A percentile compares a stretch with the other conserved stretches of the same genome.
Evolutionary conservation across 2,888 invertebrate species (phyloP).

Genomic region (Apodemia hepburni): DNA sequence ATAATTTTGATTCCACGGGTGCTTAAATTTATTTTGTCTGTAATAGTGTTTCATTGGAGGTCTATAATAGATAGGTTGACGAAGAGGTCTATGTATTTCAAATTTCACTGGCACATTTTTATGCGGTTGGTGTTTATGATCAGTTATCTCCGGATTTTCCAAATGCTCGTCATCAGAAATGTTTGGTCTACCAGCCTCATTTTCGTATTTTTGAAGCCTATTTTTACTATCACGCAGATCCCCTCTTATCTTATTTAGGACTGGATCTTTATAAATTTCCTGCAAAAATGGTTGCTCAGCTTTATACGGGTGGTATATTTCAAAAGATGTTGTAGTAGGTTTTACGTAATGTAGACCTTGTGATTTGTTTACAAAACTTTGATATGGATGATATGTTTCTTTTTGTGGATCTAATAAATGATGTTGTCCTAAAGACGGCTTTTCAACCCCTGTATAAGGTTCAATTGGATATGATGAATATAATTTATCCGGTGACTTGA

Average conservation of each 20-base stretch:
- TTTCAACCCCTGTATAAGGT: slow-evolving; percentile 48
- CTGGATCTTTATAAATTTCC: slow-evolving; percentile 59
- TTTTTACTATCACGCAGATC: slow-evolving; percentile 53
- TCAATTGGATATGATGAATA: slow-evolving; percentile 55
- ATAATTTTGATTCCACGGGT: slow-evolving; percentile 55
- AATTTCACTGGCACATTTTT: slow-evolving; percentile 53
- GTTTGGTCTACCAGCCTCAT: slow-evolving; percentile 53
- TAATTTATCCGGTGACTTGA: slow-evolving; percentile 54
- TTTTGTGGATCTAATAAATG: slow-evolving; percentile 46
- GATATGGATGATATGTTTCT: slow-evolving; percentile 45
- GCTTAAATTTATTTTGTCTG: slow-evolving; percentile 50
- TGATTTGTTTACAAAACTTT: slow-evolving; percentile 46
- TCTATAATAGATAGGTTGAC: slow-evolving; percentile 60
- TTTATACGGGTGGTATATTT: slow-evolving; percentile 68
- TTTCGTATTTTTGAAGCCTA: slow-evolving; percentile 56
- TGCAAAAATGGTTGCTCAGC: slow-evolving; percentile 59
- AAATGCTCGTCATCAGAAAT: slow-evolving; percentile 58
- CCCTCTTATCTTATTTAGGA: slow-evolving; percentile 53
- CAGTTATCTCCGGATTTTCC: slow-evolving; percentile 57
- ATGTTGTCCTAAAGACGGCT: slow-evolving; percentile 57
- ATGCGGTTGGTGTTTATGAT: slow-evolving; percentile 55
- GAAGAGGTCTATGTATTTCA: slow-evolving; percentile 62
- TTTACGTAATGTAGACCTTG: slow-evolving; percentile 38
- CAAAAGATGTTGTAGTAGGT: slow-evolving; percentile 54
- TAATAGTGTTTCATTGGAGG: slow-evolving; percentile 39